Evolutionary conservation across 2,888 invertebrate species (phyloP), one percentile per base, ranked within the genome.

Genomic region (Serripes groenlandicus): DNA sequence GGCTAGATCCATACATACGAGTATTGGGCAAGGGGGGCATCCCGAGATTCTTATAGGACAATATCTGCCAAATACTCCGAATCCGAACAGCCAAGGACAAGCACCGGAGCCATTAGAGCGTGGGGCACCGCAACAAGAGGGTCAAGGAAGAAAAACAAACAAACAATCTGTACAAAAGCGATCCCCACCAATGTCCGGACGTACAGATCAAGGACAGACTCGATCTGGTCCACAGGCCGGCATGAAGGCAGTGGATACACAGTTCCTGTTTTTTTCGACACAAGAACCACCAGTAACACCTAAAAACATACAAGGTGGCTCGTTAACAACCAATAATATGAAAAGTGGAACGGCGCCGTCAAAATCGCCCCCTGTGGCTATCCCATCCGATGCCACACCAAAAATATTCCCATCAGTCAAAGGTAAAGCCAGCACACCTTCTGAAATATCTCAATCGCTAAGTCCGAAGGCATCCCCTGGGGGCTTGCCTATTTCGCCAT

Each of bases 51-150:
- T 66, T n/a, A 28, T 26, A 26, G 66, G 66, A n/a, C 15, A 37
- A 23, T 66, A 28, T 28, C n/a, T 66, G 66, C 37, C 18, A 11
- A 23, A 26, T 26, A 66, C 37, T 7, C 15, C 42, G 26, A 34
- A 23, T 30, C 42, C 37, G 9, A 66, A 42, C 26, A 66, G 42
- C 23, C 66, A 66, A 26, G 66, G 66, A 15, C 66, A 66, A 66
- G 66, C 42, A 2, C 66, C 66, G 2, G 66, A 66, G 26, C 66
- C 66, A 23, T 23, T 42, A 7, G 66, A 66, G 21, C 1, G 1
- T 26, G 66, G 42, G 23, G 34, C 66, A 66, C 66, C 37, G 7
- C 66, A 66, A 21, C 42, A 4, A 15, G 23, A 66, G 34, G 66
- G 42, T 3, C n/a, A n/a, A n/a, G 62, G 32, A 5, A 23, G 23